Base-by-base conservation (phyloP, 2,888 invertebrate genomes). In the Nectonema munidae region DNA sequence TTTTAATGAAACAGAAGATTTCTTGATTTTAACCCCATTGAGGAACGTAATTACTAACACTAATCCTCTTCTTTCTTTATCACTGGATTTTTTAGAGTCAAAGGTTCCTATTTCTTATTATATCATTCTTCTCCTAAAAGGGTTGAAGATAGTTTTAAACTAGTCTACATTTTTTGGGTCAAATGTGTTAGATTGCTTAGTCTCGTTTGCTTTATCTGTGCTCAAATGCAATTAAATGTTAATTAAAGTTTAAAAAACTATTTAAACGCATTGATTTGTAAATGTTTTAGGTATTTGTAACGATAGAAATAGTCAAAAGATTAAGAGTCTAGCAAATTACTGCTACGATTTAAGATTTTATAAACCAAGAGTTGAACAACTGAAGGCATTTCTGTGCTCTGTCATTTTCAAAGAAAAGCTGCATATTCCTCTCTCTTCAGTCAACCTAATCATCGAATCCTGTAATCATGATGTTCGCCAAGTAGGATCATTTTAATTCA, bases 401-500 rank as follows among this genome's bases (percentile, higher is more conserved):
- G 65, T 99, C 44, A 77, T 77, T 52, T 74, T 64, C 54, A 79
- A 75, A 57, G 89, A 95, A 56, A 68, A 69, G 36, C 56, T 95
- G 2, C 70, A 71, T 52, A 62, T 47, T 28, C 57, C 66, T 0
- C 63, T 67, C 0, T 68, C 71, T n/a, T 68, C 68, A 38, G 50
- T 86, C 14, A 64, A 68, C 38, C 71, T 74, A 52, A 64, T 95
- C 38, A 77, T 89, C 41, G 57, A 63, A 6, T 69, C 74, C 1
- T 70, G 81, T 9, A 75, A 77, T 49, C 72, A 76, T 49, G 95
- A 99, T 54, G 67, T 99, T 43, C 62, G 95, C 2, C 83, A 89
- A 59, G 69, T 76, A 2, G 17, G 18, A 21, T 14, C 11, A 38
- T 4, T 14, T 6, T 13, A 34, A n/a, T n/a, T n/a, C n/a, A n/a